phyloP scores from a whole-genome alignment of 2,113 vertebrate species.

The Protomyctophum bolini region DNA sequence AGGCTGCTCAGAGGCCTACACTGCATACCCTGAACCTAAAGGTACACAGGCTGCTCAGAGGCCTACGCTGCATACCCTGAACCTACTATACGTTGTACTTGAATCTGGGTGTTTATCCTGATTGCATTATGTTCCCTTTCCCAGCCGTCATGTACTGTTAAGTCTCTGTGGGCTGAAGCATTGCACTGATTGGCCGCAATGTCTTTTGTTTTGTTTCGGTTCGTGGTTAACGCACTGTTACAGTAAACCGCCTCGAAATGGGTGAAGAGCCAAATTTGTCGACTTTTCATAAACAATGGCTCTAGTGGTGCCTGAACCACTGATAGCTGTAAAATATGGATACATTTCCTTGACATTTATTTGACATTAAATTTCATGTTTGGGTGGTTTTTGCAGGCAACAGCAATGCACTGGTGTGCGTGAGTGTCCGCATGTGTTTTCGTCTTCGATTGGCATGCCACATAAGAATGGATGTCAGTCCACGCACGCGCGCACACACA shows the following conservation, averaged over 20 bases:
- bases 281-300: neutral
- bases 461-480: neutral
- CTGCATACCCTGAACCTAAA: too few relatives aligned
- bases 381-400: neutral
- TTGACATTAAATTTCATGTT: neutral
- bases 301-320: neutral
- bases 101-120: too few relatives aligned
- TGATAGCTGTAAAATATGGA: constrained; percentile 3
- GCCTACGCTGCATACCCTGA: too few relatives aligned
- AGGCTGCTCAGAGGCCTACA: too few relatives aligned
- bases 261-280: neutral
- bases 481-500: neutral
- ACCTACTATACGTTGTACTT: too few relatives aligned
- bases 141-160: neutral
- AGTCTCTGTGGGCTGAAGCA: too few relatives aligned
- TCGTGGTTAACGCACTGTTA: too few relatives aligned
- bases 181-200: too few relatives aligned
- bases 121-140: neutral
- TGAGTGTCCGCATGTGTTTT: neutral
- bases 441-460: neutral
- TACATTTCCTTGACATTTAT: neutral
- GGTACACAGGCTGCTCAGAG: too few relatives aligned
- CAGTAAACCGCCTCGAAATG: neutral
- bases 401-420: neutral
- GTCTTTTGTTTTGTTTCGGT: too few relatives aligned